Conservation (phyloP, 2,888 invertebrate species). For the Tipula helvola region DNA sequence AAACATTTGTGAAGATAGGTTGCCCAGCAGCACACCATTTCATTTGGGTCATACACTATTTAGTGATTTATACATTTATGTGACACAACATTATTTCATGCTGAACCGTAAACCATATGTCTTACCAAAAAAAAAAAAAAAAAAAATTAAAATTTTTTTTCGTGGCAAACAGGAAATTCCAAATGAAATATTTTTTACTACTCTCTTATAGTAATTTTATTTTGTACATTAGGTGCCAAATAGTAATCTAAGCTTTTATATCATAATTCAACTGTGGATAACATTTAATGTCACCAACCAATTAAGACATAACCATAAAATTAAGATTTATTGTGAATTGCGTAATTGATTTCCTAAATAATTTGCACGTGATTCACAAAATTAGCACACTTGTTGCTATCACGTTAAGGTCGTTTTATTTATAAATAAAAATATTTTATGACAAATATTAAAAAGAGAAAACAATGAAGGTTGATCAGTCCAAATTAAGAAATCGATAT, state of each 20-base stretch:
- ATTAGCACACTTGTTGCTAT: background rate
- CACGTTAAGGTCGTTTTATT: background rate
- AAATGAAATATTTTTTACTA: background rate
- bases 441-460: background rate
- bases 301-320: background rate
- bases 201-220: background rate
- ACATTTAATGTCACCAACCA: background rate
- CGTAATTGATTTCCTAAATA: background rate
- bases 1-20: background rate
- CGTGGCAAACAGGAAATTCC: background rate
- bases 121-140: background rate
- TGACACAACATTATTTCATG: background rate
- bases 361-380: background rate
- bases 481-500: background rate
- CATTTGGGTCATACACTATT: background rate
- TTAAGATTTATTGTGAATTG: background rate
- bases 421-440: background rate
- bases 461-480: background rate
- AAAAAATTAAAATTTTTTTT: background rate
- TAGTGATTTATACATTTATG: background rate
- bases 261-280: background rate
- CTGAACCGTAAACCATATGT: background rate
- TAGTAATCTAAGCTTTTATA: background rate
- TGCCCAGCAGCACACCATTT: background rate
- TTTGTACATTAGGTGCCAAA: background rate